Evolutionary conservation across 2,888 invertebrate species (phyloP).

Genomic region (Erynnis tages): DNA sequence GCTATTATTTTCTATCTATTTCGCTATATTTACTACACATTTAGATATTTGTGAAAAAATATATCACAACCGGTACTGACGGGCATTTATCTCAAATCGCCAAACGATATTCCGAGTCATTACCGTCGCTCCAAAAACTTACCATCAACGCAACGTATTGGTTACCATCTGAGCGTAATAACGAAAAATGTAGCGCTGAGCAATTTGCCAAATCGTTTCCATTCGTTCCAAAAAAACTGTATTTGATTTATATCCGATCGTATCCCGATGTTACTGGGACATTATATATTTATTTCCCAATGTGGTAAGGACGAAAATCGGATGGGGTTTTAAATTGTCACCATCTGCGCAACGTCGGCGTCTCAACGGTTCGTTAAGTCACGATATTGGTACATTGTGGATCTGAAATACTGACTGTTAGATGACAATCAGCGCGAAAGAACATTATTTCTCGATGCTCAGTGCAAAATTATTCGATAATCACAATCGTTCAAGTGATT

Average conservation of each 20-base stretch:
- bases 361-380: slow-evolving; percentile 38
- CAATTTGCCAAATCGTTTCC: slow-evolving; percentile 22
- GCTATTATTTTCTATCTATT: no score
- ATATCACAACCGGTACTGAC: no score
- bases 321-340: slow-evolving; percentile 63
- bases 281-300: slow-evolving; percentile 21
- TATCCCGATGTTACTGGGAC: slow-evolving; percentile 1
- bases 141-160: slow-evolving; percentile 17
- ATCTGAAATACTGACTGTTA: slow-evolving; percentile 23
- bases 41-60: no score
- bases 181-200: slow-evolving; percentile 18
- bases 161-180: slow-evolving; percentile 21
- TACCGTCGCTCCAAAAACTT: slow-evolving; percentile 6
- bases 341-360: slow-evolving; percentile 57
- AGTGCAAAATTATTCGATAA: no score
- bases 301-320: slow-evolving; percentile 58
- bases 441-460: not conserved
- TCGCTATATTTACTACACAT: no score
- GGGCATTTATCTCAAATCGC: no score
- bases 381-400: slow-evolving; percentile 41
- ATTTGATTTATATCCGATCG: slow-evolving; percentile 25
- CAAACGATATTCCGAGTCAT: slow-evolving; percentile 6
- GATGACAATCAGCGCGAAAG: not conserved
- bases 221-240: slow-evolving; percentile 23
- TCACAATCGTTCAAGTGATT: no score